phyloP scores from a whole-genome alignment of 2,797 vertebrate genomes.

The Schizopygopsis malacanthus region DNA sequence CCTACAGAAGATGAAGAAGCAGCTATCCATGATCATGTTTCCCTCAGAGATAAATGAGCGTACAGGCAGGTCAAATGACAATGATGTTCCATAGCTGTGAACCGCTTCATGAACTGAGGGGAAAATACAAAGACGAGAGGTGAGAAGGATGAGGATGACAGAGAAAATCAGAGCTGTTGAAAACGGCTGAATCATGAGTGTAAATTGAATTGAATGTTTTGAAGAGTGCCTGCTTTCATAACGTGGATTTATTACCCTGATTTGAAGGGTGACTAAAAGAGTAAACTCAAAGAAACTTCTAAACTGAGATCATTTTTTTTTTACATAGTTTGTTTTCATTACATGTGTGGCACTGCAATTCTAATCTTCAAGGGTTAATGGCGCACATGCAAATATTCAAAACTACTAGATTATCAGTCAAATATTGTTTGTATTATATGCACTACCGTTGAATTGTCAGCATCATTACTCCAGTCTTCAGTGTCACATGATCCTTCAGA shows the following conservation, averaged over 20 bases:
- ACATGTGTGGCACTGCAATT: not conserved
- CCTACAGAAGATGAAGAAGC: not conserved
- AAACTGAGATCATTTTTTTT: not conserved
- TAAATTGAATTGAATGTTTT: not conserved
- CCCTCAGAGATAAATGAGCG: not conserved
- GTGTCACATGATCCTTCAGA: not conserved
- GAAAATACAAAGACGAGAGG: not conserved
- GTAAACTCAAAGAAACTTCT: not conserved
- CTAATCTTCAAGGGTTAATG: not conserved
- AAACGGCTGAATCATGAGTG: not conserved
- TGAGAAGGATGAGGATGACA: not conserved
- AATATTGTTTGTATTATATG: not conserved
- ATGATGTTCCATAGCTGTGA: conserved; percentile 1
- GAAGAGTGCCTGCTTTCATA: not conserved
- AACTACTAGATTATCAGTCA: not conserved
- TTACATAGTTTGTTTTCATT: not conserved
- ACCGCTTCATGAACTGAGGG: conserved; percentile 31
- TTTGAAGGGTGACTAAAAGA: not conserved
- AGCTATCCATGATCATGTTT: conserved; percentile 3
- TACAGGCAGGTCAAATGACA: not conserved
- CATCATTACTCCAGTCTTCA: not conserved
- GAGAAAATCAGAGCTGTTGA: not conserved
- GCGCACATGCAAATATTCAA: not conserved
- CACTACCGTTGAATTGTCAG: not conserved
- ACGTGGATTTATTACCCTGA: not conserved